Base-by-base conservation (phyloP, 2,888 invertebrate genomes). In the Tridacna gigas region DNA sequence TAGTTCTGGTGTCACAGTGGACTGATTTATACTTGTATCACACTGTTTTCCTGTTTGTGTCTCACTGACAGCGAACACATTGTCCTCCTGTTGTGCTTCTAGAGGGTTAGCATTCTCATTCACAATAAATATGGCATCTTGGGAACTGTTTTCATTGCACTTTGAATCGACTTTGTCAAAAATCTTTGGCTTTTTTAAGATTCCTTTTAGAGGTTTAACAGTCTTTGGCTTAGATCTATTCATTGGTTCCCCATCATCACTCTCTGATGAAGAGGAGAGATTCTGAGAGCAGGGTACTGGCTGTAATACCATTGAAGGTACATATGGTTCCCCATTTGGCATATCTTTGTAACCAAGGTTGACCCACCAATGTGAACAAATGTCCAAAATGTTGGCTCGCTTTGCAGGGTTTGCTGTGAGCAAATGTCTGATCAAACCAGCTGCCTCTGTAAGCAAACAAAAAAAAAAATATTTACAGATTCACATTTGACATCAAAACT, bases 311-410 rank as follows among this genome's bases (percentile, higher is more conserved):
- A 88, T 88, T 11, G 91, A 88, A 18, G 85, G 86, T 0, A 89
- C 83, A 80, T 92, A 92, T 5, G 90, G 90, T 56, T 86, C 86
- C 26, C 89, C 89, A 67, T 90, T 90, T 4, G 93, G 93, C 74
- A 91, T 91, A 65, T 86, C 82, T 22, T 88, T 88, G 85, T 91
- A 91, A 51, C 93, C 93, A 26, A 93, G 88, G 86, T 99, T 99
- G 84, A 99, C 97, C 99, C 99, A 99, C 97, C 98, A 97, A 95
- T 99, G 98, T 67, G 97, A 97, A 94, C 99, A 98, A 88, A 99
- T 98, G 94, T 98, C 98, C 86, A 97, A 97, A 89, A 99, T 98
- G 91, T 97, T 97, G 13, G 99, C 98, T 89, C 99, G 96, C 93
- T 97, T 97, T 73, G 97, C 96, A 0, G 99, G 98, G 93, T 97